Percentiles rank a stretch among this genome's conserved stretches.
phyloP scores from a whole-genome alignment of 2,888 invertebrate species.

The Uloborus plumipes region DNA sequence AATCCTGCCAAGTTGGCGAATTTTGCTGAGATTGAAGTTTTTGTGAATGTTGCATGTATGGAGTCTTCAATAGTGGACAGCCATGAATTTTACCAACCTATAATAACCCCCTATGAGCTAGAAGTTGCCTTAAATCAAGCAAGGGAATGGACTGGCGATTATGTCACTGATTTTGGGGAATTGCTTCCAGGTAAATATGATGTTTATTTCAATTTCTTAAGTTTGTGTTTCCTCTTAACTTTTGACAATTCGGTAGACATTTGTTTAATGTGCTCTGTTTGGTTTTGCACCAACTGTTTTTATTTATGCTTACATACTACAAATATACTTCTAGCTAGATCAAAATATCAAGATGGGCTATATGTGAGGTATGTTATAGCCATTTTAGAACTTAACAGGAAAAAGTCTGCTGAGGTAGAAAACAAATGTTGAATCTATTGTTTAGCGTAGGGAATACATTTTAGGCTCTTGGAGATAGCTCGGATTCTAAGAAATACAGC shows the following conservation, averaged over 20 bases:
- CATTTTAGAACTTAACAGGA: no score
- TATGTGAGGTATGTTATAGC: no score
- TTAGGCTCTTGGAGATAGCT: no score
- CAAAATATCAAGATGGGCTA: no score
- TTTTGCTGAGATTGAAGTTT: slow-evolving; percentile 93
- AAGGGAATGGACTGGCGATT: slow-evolving; percentile 74
- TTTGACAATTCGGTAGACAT: background rate
- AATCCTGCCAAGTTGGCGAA: slow-evolving; percentile 96
- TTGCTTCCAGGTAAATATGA: slow-evolving; percentile 76
- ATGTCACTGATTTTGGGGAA: slow-evolving; percentile 82
- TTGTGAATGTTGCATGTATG: slow-evolving; percentile 91
- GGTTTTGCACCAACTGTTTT: no score
- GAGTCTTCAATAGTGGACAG: slow-evolving; percentile 86
- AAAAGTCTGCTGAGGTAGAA: no score
- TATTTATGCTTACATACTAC: no score
- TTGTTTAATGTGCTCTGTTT: no score
- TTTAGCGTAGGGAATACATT: no score
- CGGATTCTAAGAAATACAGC: no score
- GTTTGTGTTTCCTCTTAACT: background rate
- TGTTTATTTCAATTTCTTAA: background rate
- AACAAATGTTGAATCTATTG: no score
- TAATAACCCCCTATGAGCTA: slow-evolving; percentile 92
- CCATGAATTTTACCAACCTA: slow-evolving; percentile 88
- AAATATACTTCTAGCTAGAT: no score
- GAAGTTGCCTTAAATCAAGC: slow-evolving; percentile 79